phyloP scores from a whole-genome alignment of 2,113 vertebrate species.

The Mesoclemmys tuberculata region DNA sequence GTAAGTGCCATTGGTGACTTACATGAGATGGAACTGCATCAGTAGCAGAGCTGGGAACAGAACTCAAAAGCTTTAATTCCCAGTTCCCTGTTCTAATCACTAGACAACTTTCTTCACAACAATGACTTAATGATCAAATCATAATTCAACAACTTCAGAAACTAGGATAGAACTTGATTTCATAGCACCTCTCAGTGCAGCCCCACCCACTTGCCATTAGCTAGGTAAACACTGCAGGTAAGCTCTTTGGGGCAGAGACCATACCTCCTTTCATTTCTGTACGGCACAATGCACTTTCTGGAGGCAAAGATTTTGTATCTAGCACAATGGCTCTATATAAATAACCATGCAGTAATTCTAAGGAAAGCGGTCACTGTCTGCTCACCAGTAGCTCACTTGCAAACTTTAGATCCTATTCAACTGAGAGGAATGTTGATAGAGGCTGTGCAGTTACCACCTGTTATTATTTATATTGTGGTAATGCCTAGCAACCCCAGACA shows the following conservation, averaged over 20 bases:
- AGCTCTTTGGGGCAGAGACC: neutral
- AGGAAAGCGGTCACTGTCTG: neutral
- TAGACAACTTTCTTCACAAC: neutral
- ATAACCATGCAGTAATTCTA: neutral
- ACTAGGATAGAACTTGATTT: neutral
- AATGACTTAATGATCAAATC: neutral
- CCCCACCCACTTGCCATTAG: neutral
- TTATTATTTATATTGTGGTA: neutral
- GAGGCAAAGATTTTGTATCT: neutral
- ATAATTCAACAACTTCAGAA: neutral
- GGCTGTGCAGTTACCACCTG: neutral
- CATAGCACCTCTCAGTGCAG: neutral
- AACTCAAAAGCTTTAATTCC: neutral
- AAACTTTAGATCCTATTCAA: neutral
- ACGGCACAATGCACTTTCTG: neutral
- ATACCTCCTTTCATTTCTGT: neutral
- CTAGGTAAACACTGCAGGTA: neutral
- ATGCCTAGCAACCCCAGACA: neutral
- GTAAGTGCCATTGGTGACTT: rapidly evolving
- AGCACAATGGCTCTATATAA: rapidly evolving
- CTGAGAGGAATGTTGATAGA: neutral
- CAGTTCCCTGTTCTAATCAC: neutral
- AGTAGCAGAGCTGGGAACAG: neutral
- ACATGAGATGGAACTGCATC: neutral
- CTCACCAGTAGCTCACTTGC: neutral